Evolutionary conservation across 2,888 invertebrate species (phyloP).

Genomic region (Aricia artaxerxes): DNA sequence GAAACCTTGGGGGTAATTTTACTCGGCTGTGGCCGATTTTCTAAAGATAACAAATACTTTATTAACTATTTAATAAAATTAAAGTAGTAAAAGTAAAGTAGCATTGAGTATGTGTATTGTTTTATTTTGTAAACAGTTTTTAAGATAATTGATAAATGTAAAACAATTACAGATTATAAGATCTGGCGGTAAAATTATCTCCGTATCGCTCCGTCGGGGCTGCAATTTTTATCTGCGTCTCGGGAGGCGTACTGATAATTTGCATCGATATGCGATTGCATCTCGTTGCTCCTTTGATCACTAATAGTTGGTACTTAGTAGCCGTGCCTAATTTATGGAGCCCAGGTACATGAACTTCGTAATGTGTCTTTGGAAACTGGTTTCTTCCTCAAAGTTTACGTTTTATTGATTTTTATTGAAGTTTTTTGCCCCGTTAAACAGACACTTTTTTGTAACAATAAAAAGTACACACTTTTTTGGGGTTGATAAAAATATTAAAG

Average conservation of each 20-base stretch:
- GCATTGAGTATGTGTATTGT: neutral
- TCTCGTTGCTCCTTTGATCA: constrained; percentile 18
- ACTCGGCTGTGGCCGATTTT: neutral
- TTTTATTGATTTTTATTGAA: neutral
- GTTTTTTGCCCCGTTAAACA: no score
- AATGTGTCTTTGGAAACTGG: neutral
- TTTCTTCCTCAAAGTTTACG: neutral
- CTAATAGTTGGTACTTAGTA: constrained; percentile 20
- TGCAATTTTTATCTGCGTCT: constrained; percentile 51
- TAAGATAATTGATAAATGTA: neutral
- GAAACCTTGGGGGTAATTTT: neutral
- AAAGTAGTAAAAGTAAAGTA: neutral
- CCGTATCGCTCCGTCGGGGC: constrained; percentile 51
- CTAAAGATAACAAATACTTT: neutral
- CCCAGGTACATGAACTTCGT: neutral
- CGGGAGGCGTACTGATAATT: constrained; percentile 51
- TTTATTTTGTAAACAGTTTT: neutral
- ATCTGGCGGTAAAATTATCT: constrained; percentile 58
- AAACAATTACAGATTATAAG: constrained; percentile 36
- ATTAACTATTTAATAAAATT: constrained; percentile 4
- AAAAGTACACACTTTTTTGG: no score
- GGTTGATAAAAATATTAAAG: no score
- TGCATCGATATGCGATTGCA: constrained; percentile 74
- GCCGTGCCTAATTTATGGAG: constrained; percentile 6
- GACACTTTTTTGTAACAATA: no score